Base-by-base conservation (phyloP, 2,888 invertebrate genomes). In the Baronia brevicornis region DNA sequence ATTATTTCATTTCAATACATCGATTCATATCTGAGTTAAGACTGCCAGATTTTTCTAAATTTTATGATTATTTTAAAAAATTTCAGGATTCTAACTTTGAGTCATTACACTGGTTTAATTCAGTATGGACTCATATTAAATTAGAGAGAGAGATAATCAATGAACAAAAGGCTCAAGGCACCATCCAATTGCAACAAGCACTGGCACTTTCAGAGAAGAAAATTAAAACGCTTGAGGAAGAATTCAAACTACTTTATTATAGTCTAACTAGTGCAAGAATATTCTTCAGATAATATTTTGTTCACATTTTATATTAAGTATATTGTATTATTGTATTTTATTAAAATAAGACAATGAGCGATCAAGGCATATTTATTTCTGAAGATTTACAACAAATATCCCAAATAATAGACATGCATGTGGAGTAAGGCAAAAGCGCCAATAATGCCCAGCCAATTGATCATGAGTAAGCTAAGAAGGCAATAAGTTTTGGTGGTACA, bases 61-160 rank as follows among this genome's bases (percentile, higher is more conserved):
- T n/a, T 18, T 21, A 19, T 10, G 18, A 7, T 28, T n/a, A 17
- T 19, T 22, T 10, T 1, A 29, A 42, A 39, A 46, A 21, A 28
- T 73, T 70, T 32, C 55, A 85, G 85, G 90, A 91, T 50, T 74
- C 86, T 9, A 93, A 94, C 54, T 93, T 98, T 63, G 96, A 98
- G 77, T 90, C 95, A 0, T 84, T 99, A 3, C 96, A 97, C 66
- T 99, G 98, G 98, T 97, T 97, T 63, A 90, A 94, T 49, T 93
- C 96, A 2, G 91, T 96, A 5, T 87, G 89, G 60, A 88, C 89
- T 28, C 92, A 94, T 57, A 90, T 93, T 46, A 70, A 66, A 3
- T 74, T 79, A 12, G 94, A 95, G 59, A 86, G 86, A 37, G 67
- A 62, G 39, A 52, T 67, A 20, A 72, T 89, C 5, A 72, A 85